Conservation (phyloP, 2,113 vertebrate genomes). For the Pangasianodon gigas region DNA sequence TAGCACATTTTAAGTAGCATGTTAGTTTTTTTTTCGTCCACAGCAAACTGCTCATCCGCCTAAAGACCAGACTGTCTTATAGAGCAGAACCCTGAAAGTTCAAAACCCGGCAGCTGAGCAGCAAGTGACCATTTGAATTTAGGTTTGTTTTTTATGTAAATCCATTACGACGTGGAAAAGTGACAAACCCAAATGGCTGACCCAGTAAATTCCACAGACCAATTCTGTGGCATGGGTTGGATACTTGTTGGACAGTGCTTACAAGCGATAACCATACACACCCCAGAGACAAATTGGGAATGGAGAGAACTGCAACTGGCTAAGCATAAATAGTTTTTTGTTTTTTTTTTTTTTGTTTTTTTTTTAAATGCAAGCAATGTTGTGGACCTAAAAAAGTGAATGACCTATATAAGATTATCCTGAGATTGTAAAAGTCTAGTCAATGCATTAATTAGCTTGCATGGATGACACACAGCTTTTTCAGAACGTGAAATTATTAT, state of each 20-base stretch:
- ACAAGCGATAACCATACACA: background rate
- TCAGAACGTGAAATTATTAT: background rate
- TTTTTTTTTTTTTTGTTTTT: no score
- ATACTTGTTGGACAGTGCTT: background rate
- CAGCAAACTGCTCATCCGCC: background rate
- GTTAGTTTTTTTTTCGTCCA: background rate
- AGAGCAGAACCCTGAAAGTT: background rate
- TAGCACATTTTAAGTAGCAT: background rate
- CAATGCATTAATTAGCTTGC: background rate
- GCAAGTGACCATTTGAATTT: background rate
- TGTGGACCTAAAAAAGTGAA: background rate
- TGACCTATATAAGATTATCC: background rate
- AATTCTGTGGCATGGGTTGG: background rate
- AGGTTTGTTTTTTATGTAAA: background rate
- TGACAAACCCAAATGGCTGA: background rate
- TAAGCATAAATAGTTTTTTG: background rate
- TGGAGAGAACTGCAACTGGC: background rate
- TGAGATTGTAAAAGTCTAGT: background rate
- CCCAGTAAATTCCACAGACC: background rate
- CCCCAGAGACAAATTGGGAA: background rate
- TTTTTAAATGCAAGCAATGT: no score
- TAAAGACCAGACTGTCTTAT: background rate
- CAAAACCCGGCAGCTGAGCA: background rate
- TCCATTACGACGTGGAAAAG: background rate
- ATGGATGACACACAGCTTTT: background rate